Evolutionary conservation across 1,140 invertebrate genomes (phyloP), one percentile per base, ranked within the genome.

Genomic region (Pseudomyrmex flavicornis): DNA sequence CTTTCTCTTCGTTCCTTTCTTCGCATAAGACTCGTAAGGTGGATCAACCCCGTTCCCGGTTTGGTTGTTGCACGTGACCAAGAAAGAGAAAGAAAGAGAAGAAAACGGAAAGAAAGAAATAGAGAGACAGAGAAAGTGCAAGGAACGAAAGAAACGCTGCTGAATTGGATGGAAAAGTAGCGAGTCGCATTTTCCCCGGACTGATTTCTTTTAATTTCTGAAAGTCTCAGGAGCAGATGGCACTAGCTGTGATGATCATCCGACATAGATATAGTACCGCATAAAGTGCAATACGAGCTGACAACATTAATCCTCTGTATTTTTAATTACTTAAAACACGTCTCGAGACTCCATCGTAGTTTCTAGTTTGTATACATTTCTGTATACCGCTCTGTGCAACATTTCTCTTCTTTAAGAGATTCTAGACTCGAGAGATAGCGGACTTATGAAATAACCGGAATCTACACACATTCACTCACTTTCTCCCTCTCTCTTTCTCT

Each of bases 131-230:
- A 84, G 80, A 83, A 69, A 73, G 66, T 58, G 69, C 85, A 69
- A 82, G 75, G 82, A 77, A 89, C 74, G 74, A 88, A 79, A 52
- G 85, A 79, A 84, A 83, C 87, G 80, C 84, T 86, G 89, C 84
- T 91, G 88, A 89, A 91, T 91, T 91, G 90, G 91, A 92, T 92
- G 89, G 90, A 91, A 91, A 91, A 91, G 88, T 79, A 66, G 82
- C 84, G 79, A 84, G 85, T 87, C 86, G 68, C 76, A 58, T 70
- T 75, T 61, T 35, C 12, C 35, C n/a, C 85, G 10, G 75, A 69
- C 77, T 69, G 26, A 56, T 74, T 70, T 62, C 22, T 59, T 63
- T 65, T 72, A 66, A 59, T 79, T 74, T 66, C 61, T 66, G 26
- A 77, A 77, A 68, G 62, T 48, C 54, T 76, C n/a, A 48, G 63